These are phyloP conservation scores for Ichneumoninae sp. DNA, from an alignment of 2,888 invertebrate species.

Conservation along the genomic window DNA sequence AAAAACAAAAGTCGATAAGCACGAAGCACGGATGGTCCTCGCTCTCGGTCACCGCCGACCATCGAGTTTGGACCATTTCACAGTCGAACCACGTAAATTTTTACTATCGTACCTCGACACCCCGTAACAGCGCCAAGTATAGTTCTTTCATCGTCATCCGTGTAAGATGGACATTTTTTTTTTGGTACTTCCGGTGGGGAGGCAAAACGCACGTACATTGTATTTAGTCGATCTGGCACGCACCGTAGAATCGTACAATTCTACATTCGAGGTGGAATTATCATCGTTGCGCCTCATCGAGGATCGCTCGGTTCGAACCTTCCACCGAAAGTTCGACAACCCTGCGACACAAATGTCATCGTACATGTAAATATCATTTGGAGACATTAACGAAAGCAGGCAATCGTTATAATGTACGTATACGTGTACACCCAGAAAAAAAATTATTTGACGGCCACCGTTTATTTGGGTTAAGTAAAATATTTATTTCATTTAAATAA, in stretches of 20 bases:
- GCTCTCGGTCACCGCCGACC: background rate
- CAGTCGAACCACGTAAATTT: background rate
- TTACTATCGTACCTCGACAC: background rate
- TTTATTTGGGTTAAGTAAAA: too few species aligned
- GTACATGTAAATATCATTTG: background rate
- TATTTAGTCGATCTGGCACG: conserved; percentile 35
- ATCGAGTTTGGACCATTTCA: conserved; percentile 8
- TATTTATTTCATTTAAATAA: too few species aligned
- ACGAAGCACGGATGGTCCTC: conserved; percentile 8
- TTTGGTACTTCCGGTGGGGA: conserved; percentile 17
- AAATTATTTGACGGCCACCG: too few species aligned
- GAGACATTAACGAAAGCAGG: background rate
- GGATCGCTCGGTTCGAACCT: background rate
- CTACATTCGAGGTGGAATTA: background rate
- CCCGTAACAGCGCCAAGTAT: conserved; percentile 13
- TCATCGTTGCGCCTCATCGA: background rate
- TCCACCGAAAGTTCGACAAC: background rate
- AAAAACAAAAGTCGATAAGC: background rate
- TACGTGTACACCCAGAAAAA: too few species aligned
- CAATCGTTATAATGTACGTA: too few species aligned
- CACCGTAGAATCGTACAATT: conserved; percentile 20
- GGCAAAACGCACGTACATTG: conserved; percentile 41
- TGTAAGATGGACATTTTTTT: conserved; percentile 36
- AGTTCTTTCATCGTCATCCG: background rate
- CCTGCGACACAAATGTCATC: conserved; percentile 1